phyloP scores from a whole-genome alignment of 2,888 invertebrate genomes.

The Nycteola revayana region DNA sequence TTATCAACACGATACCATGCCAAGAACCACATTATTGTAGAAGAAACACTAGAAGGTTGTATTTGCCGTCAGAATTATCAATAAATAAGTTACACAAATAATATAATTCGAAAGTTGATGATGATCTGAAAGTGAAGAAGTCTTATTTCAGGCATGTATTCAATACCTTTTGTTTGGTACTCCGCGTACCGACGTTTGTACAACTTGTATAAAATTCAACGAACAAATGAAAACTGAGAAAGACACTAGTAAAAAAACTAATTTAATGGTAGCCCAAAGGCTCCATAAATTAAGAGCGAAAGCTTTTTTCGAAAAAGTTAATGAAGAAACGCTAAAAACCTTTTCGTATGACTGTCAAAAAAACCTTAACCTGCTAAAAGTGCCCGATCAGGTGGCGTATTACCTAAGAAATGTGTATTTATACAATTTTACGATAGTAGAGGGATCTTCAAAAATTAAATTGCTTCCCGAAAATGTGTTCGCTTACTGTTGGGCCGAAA shows the following conservation, averaged over 20 bases:
- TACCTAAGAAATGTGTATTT: neutral
- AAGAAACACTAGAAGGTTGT: too few relatives aligned
- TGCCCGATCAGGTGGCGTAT: neutral
- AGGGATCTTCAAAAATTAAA: slow-evolving; percentile 1
- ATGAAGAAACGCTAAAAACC: too few relatives aligned
- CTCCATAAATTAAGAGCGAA: slow-evolving; percentile 6
- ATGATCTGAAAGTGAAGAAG: too few relatives aligned
- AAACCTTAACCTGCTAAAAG: slow-evolving; percentile 3
- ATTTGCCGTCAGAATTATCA: too few relatives aligned
- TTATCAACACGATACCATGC: too few relatives aligned
- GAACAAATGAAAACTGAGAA: slow-evolving; percentile 1
- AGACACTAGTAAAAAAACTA: neutral
- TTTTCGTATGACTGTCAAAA: too few relatives aligned
- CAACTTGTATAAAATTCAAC: slow-evolving; percentile 1
- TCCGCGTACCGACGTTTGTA: too few relatives aligned
- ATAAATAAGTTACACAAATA: too few relatives aligned
- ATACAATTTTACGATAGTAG: slow-evolving; percentile 1
- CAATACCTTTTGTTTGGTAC: too few relatives aligned
- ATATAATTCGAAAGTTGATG: too few relatives aligned
- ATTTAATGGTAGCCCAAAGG: slow-evolving; percentile 4
- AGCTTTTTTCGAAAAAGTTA: slow-evolving; percentile 5
- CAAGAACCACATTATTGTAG: too few relatives aligned
- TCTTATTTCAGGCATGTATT: too few relatives aligned
- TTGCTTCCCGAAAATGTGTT: slow-evolving; percentile 7
- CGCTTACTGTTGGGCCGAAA: slow-evolving; percentile 2